Evolutionary conservation across 2,113 vertebrate genomes (phyloP).

Genomic region (Dolichallabes microphthalmus): DNA sequence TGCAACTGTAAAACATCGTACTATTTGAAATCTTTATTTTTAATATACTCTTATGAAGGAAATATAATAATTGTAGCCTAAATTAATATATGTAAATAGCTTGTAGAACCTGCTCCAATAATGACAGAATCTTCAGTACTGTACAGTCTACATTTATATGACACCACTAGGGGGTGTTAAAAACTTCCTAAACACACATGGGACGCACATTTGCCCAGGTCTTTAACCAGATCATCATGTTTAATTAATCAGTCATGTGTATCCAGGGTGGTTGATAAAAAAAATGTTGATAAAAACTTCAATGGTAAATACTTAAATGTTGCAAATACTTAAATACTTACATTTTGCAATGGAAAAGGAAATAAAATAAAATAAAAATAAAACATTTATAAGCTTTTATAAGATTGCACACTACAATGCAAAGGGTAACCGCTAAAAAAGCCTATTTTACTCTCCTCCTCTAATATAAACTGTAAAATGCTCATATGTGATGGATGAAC

Average conservation of each 20-base stretch:
- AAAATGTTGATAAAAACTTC: too few relatives aligned
- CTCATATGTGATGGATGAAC: neutral
- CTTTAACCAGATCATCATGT: neutral
- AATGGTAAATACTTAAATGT: too few relatives aligned
- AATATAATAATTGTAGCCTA: neutral
- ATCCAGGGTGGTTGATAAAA: too few relatives aligned
- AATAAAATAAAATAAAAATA: neutral
- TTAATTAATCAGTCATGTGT: neutral
- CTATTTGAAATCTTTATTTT: neutral
- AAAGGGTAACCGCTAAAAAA: neutral
- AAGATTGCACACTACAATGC: neutral
- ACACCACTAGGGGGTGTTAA: constrained; percentile 18
- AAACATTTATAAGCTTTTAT: neutral
- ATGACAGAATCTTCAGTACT: neutral
- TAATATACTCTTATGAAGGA: neutral
- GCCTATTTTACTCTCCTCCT: neutral
- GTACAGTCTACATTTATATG: neutral
- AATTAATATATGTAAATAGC: neutral
- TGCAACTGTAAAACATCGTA: neutral
- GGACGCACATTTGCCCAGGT: neutral
- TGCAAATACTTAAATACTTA: neutral
- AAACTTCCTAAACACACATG: constrained; percentile 15
- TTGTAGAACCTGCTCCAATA: neutral
- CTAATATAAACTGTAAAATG: neutral
- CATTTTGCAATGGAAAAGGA: neutral